Base-by-base conservation (phyloP, 1,140 invertebrate species). In the Battus philenor region DNA sequence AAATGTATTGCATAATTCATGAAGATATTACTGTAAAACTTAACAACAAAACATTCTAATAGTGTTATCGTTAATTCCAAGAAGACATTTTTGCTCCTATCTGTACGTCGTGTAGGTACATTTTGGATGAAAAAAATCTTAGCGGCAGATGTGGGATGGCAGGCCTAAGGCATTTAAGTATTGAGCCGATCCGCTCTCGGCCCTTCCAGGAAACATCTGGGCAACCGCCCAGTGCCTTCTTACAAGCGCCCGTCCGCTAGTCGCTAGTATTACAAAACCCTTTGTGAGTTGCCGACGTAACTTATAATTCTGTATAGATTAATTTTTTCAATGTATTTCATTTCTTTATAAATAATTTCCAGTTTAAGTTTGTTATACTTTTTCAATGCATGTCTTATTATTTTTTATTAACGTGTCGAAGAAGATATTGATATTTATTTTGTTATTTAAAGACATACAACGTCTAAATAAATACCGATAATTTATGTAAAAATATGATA, bases 101-200 rank as follows among this genome's bases (percentile, higher is more conserved):
- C 48, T 39, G 39, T 47, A 49, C 47, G 50, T 59, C 49, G 54
- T 34, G 51, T 48, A 54, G 44, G 50, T 55, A 50, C 47, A 38
- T 55, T 68, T 77, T 73, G 57, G 38, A 65, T 51, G 66, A 68
- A 68, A 69, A 68, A 68, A 67, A 68, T 62, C 64, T 76, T 71
- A 70, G 59, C 62, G 66, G 68, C 78, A 82, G 75, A 79, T 82
- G 75, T 78, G 66, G 56, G 57, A 59, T 51, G 51, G 51, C 62
- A 61, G 61, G 54, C 59, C 52, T 57, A 61, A 46, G 59, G 64
- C 51, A 63, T 59, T 68, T 52, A 60, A 56, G 64, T 47, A 61
- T 65, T 56, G 54, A 57, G 61, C 50, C 60, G 61, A 70, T 65
- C 67, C 55, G 61, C 54, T 62, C 55, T 53, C 56, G 47, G 50